Evolutionary conservation across 2,113 vertebrate genomes (phyloP).

Genomic region (Aphyosemion australe): DNA sequence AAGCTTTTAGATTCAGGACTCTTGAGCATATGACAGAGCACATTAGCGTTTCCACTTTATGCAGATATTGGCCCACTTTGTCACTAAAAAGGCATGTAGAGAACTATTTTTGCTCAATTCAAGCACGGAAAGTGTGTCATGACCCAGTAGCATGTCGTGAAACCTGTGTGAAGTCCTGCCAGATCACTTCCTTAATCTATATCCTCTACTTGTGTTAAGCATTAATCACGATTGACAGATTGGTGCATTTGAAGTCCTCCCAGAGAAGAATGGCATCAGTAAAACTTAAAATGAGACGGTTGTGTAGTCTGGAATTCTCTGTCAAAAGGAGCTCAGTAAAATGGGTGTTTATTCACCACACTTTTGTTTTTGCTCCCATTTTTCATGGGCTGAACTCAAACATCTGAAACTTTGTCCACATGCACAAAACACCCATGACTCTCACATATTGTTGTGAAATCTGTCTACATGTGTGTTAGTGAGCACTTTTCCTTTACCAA

Average conservation of each 20-base stretch:
- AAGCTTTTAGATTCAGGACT: slow-evolving; percentile 55
- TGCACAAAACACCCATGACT: too few relatives aligned
- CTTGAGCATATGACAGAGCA: slow-evolving; percentile 68
- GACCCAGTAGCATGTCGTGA: slow-evolving; percentile 72
- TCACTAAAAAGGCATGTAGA: slow-evolving; percentile 53
- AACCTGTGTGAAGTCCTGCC: slow-evolving; percentile 70
- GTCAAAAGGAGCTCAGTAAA: slow-evolving; percentile 62
- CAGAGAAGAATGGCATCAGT: slow-evolving; percentile 55
- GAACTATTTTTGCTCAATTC: slow-evolving; percentile 74
- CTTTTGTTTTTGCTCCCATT: too few relatives aligned
- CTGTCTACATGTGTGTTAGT: too few relatives aligned
- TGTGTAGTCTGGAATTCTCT: slow-evolving; percentile 48
- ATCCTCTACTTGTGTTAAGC: slow-evolving; percentile 46
- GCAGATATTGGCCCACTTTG: slow-evolving; percentile 78
- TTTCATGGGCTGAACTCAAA: too few relatives aligned
- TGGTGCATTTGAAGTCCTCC: slow-evolving; percentile 64
- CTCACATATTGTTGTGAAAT: too few relatives aligned
- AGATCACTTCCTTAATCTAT: slow-evolving; percentile 54
- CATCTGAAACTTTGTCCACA: too few relatives aligned
- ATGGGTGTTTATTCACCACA: slow-evolving; percentile 58
- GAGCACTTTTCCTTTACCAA: too few relatives aligned
- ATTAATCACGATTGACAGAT: slow-evolving; percentile 71
- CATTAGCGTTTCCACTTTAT: slow-evolving; percentile 70
- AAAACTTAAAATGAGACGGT: slow-evolving; percentile 49
- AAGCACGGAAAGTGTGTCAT: slow-evolving; percentile 74